These are phyloP conservation scores for Drosophila ogumai DNA, from an alignment of 1,140 invertebrate genomes.

Conservation along the genomic window DNA sequence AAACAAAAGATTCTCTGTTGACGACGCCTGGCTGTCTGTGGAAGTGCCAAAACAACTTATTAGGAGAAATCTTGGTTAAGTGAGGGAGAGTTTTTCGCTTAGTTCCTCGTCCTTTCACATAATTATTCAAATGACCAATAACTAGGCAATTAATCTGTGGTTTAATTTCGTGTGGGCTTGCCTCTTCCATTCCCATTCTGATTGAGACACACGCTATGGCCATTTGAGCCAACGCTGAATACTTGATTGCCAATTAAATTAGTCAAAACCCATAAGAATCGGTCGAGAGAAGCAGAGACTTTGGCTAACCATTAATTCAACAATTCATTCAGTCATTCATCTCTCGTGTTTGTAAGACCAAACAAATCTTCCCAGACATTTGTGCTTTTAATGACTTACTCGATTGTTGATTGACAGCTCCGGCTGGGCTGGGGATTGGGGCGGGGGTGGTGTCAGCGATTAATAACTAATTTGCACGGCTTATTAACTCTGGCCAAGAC, in stretches of 20 bases:
- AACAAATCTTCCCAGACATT: conserved; percentile 46
- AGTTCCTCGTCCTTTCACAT: conserved; percentile 20
- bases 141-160: conserved; percentile 56
- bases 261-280: conserved; percentile 48
- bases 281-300: conserved; percentile 3
- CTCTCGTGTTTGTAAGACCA: conserved; percentile 21
- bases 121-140: conserved; percentile 67
- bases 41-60: conserved; percentile 31
- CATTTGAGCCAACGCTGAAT: conserved; percentile 70
- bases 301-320: conserved; percentile 58
- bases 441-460: conserved; percentile 25
- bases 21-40: conserved; percentile 59
- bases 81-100: not conserved
- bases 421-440: conserved; percentile 18
- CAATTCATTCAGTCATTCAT: conserved; percentile 66
- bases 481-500: conserved; percentile 41
- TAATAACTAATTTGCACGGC: conserved; percentile 41
- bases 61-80: not conserved
- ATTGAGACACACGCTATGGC: conserved; percentile 53
- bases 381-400: conserved; percentile 39
- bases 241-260: conserved; percentile 76
- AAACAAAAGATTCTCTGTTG: conserved; percentile 11
- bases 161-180: conserved; percentile 23
- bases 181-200: conserved; percentile 4
- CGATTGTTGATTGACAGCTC: conserved; percentile 46